phyloP scores from a whole-genome alignment of 2,113 vertebrate species.

The Chroicocephalus ridibundus region DNA sequence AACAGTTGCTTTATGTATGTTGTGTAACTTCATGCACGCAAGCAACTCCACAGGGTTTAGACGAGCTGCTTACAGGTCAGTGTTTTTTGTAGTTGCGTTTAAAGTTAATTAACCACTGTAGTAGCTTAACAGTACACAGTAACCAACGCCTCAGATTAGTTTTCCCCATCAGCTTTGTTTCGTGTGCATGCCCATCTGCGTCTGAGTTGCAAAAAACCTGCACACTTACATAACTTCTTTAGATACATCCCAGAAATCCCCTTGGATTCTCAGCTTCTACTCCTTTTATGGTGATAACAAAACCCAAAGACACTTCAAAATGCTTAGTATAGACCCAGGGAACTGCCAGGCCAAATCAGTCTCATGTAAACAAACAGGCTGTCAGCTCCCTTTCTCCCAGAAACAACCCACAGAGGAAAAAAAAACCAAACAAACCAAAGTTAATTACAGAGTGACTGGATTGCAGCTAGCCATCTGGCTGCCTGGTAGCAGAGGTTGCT shows the following conservation, averaged over 20 bases:
- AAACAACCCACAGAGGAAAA: background rate
- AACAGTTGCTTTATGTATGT: background rate
- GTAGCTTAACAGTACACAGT: background rate
- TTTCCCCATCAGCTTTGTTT: background rate
- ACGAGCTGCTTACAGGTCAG: background rate
- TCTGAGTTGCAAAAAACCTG: background rate
- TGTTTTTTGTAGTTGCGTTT: background rate
- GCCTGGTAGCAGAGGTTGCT: slow-evolving; percentile 27
- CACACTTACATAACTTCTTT: background rate
- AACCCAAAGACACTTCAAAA: background rate
- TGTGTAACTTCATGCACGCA: background rate
- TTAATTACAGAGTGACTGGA: slow-evolving; percentile 33
- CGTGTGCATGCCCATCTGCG: background rate
- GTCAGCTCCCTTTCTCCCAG: background rate
- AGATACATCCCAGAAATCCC: background rate
- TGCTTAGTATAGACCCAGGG: background rate
- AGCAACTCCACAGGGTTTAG: background rate
- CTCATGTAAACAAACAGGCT: background rate
- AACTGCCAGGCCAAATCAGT: background rate
- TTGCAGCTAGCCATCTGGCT: slow-evolving; percentile 39
- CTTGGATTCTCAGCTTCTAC: background rate
- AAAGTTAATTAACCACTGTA: background rate
- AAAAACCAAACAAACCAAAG: background rate
- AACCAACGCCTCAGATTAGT: background rate
- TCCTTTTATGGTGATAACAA: background rate